Percentiles rank a stretch among this genome's conserved stretches.
Conservation (phyloP, 2,888 invertebrate species). For the Deilephila elpenor region DNA sequence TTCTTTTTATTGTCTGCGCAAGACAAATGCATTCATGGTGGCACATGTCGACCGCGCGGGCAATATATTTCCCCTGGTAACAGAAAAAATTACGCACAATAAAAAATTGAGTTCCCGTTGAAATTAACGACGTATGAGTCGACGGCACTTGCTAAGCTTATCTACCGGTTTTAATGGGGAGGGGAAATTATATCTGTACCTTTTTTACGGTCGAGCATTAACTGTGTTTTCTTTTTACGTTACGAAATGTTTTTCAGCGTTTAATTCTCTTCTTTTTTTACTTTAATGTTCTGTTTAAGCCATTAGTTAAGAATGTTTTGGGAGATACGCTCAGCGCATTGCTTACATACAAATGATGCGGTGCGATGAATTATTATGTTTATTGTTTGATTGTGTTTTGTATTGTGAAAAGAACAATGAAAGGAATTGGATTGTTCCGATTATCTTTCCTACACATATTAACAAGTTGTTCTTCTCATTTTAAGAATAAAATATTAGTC, state of each 20-base stretch:
- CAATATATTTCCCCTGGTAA: conserved; percentile 58
- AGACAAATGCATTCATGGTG: conserved; percentile 69
- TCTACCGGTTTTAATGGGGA: conserved; percentile 71
- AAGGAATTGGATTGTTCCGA: too few species aligned
- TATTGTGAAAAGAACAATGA: not conserved
- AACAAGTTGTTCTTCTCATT: too few species aligned
- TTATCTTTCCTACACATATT: too few species aligned
- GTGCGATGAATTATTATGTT: conserved; percentile 35
- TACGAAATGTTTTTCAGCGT: conserved; percentile 57
- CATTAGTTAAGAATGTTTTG: conserved; percentile 42
- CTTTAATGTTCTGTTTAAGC: conserved; percentile 43
- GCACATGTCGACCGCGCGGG: conserved; percentile 60
- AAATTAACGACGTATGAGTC: conserved; percentile 82
- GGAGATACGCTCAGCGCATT: conserved; percentile 40
- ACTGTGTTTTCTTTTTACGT: conserved; percentile 62
- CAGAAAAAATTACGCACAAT: conserved; percentile 71
- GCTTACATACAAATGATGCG: conserved; percentile 38
- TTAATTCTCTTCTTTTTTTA: conserved; percentile 52
- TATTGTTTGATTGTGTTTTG: conserved; percentile 31
- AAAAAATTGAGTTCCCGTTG: conserved; percentile 72
- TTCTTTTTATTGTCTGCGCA: conserved; percentile 49
- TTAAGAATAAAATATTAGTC: too few species aligned
- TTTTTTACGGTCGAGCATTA: conserved; percentile 59
- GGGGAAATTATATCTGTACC: conserved; percentile 55
- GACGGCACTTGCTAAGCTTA: conserved; percentile 73